A percentile compares a stretch with the other conserved stretches of the same genome.
Evolutionary conservation across 2,113 vertebrate species (phyloP).

Genomic region (Gymnogyps californianus): DNA sequence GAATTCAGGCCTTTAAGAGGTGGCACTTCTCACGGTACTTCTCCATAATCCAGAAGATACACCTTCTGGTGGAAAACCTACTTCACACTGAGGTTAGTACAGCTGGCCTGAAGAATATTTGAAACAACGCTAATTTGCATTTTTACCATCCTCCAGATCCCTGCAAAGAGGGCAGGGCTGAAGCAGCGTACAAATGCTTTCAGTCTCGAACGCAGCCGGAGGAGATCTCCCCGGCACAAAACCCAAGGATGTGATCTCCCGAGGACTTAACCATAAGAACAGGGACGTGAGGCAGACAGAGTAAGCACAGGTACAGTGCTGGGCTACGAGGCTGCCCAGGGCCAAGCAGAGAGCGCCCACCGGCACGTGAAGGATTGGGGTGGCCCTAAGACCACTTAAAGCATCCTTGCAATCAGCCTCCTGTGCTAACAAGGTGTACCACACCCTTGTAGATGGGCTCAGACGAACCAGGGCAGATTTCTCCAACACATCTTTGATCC

Average conservation of each 20-base stretch:
- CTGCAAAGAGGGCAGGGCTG: background rate
- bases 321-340: background rate
- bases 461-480: background rate
- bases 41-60: background rate
- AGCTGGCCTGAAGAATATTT: background rate
- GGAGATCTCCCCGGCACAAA: background rate
- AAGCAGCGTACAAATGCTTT: background rate
- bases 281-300: background rate
- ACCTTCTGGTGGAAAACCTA: background rate
- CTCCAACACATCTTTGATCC: background rate
- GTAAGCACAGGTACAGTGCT: background rate
- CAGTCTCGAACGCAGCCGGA: fast-evolving
- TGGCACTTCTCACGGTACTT: background rate
- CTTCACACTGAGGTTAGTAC: background rate
- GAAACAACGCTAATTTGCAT: background rate
- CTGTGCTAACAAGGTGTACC: fast-evolving
- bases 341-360: background rate
- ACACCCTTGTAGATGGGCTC: background rate
- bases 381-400: background rate
- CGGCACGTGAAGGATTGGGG: background rate
- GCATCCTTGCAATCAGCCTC: background rate
- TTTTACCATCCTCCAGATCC: background rate
- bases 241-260: background rate
- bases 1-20: background rate
- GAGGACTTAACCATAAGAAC: background rate